Conservation (phyloP, 2,888 invertebrate species). For the Willowsia nigromaculata region DNA sequence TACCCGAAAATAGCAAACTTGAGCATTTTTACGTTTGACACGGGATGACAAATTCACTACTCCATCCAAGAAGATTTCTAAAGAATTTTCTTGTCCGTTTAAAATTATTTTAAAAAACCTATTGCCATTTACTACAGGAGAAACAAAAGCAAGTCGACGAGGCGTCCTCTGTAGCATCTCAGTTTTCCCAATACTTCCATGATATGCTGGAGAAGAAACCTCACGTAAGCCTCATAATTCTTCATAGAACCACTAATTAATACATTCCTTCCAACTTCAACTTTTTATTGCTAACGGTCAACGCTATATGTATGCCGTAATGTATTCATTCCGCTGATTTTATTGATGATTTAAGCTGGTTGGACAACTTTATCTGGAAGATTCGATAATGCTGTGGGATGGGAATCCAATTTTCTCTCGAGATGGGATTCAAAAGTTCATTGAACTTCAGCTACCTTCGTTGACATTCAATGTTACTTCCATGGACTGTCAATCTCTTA, state of each 20-base stretch:
- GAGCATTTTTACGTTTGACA: too few relatives aligned
- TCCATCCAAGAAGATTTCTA: too few relatives aligned
- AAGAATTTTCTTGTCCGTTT: too few relatives aligned
- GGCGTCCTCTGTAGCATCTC: not conserved
- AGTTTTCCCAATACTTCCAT: constrained; percentile 39
- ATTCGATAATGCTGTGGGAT: constrained; percentile 44
- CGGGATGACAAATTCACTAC: too few relatives aligned
- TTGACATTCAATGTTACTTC: constrained; percentile 26
- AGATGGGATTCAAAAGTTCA: constrained; percentile 44
- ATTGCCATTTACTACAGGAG: not conserved
- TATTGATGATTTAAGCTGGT: constrained; percentile 23
- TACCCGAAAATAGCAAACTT: too few relatives aligned
- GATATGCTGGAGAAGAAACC: constrained; percentile 45
- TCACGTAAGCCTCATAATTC: not conserved
- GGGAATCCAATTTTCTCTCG: constrained; percentile 30
- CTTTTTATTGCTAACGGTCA: too few relatives aligned
- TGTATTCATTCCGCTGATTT: too few relatives aligned
- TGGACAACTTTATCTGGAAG: constrained; percentile 48
- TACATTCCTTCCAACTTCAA: too few relatives aligned
- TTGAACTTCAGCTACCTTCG: constrained; percentile 32
- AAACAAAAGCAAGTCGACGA: not conserved
- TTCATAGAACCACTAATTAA: too few relatives aligned
- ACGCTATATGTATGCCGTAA: too few relatives aligned
- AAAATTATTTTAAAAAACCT: too few relatives aligned
- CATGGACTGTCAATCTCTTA: constrained; percentile 46